Evolutionary conservation across 2,888 invertebrate genomes (phyloP).

Genomic region (Platypus cylindrus): DNA sequence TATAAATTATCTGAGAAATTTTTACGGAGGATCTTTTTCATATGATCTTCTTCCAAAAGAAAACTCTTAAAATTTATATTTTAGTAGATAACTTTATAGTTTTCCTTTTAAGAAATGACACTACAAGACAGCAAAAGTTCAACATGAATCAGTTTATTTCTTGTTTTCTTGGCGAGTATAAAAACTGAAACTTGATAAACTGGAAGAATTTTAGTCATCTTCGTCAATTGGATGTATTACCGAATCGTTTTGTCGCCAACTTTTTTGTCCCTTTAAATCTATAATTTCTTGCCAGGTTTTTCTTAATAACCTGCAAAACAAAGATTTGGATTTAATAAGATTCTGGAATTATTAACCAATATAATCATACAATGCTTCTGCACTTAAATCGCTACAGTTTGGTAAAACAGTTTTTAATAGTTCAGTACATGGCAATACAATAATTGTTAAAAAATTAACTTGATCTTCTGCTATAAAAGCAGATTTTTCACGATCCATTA

Average conservation of each 20-base stretch:
- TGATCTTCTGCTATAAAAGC: conserved; percentile 49
- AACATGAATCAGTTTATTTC: too few species aligned
- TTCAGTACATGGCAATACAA: conserved; percentile 45
- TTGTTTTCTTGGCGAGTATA: too few species aligned
- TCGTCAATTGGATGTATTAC: conserved; percentile 21
- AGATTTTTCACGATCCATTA: conserved; percentile 49
- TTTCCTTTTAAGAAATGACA: too few species aligned
- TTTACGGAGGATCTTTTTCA: too few species aligned
- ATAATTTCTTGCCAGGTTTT: conserved; percentile 48
- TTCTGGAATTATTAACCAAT: too few species aligned
- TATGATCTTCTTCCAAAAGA: too few species aligned
- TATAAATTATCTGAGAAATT: too few species aligned
- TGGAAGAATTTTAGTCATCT: conserved; percentile 13
- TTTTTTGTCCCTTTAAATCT: conserved; percentile 40
- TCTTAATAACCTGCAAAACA: conserved; percentile 36
- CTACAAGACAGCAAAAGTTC: too few species aligned
- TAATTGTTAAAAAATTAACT: conserved; percentile 47
- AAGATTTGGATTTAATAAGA: too few species aligned
- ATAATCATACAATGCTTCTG: conserved; percentile 41
- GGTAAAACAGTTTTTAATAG: conserved; percentile 42
- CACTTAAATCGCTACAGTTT: conserved; percentile 39
- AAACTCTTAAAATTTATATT: too few species aligned
- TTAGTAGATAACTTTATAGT: too few species aligned
- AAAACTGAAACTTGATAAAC: too few species aligned
- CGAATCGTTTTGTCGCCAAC: conserved; percentile 44